Percentiles rank a stretch among this genome's conserved stretches.
Conservation (phyloP, 2,113 vertebrate species). For the Campylomormyrus numenius region DNA sequence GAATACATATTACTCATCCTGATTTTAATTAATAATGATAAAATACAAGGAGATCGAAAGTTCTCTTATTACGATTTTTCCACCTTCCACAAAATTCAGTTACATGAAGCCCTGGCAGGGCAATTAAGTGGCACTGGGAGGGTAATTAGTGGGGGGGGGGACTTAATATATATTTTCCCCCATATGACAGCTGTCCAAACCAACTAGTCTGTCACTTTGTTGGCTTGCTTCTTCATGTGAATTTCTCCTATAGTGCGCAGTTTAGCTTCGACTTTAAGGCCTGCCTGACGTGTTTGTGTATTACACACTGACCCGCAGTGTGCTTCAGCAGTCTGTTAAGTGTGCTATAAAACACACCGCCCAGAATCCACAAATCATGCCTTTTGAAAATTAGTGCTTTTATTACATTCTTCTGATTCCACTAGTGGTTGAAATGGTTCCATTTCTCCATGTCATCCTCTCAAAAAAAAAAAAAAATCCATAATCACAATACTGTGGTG, state of each 20-base stretch:
- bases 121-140: not conserved
- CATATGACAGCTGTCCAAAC: not conserved
- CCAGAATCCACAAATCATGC: not conserved
- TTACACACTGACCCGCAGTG: not conserved
- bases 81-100: not conserved
- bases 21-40: not conserved
- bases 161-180: not conserved
- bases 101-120: not conserved
- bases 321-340: not conserved
- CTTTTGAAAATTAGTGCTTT: not conserved
- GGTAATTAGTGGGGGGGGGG: not conserved
- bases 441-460: not conserved
- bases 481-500: not conserved
- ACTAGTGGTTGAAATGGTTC: not conserved
- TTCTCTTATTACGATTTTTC: not conserved
- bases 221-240: not conserved
- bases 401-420: not conserved
- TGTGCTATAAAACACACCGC: not conserved
- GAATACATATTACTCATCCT: not conserved
- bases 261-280: not conserved
- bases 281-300: not conserved
- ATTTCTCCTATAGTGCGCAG: not conserved
- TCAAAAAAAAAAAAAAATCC: not conserved
- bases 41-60: not conserved
- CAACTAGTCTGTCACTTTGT: not conserved